These are phyloP conservation scores for Bos indicus DNA, from an alignment of 2,113 vertebrate species.

Conservation along the genomic window DNA sequence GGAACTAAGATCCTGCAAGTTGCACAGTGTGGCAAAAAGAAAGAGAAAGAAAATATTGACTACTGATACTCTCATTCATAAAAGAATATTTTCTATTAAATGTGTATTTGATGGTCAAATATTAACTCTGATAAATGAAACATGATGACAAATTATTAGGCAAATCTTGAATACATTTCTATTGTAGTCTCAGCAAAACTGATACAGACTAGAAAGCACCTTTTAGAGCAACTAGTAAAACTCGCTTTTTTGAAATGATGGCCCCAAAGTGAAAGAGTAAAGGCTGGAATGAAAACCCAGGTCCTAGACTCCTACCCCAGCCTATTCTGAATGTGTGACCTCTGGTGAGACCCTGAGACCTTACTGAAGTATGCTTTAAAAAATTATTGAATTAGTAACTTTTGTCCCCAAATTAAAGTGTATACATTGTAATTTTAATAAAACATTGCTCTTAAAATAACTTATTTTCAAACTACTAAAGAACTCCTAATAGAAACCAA, in stretches of 20 bases:
- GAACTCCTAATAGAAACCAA: not conserved
- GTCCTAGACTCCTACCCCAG: not conserved
- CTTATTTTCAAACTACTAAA: not conserved
- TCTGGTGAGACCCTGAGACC: not conserved
- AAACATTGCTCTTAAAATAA: not conserved
- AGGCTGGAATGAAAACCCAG: not conserved
- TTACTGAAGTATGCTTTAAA: not conserved
- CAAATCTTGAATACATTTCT: not conserved
- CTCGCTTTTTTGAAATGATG: not conserved
- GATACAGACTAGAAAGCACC: not conserved
- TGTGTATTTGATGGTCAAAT: not conserved
- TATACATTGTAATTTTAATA: not conserved
- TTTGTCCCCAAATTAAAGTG: not conserved
- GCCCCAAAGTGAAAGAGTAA: not conserved
- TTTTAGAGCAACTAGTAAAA: not conserved
- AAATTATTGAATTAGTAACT: not conserved
- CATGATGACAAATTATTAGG: not conserved
- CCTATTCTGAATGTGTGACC: not conserved
- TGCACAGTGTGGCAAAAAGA: not conserved
- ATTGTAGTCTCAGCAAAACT: not conserved
- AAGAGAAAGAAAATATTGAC: not conserved
- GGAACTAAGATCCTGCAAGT: not conserved
- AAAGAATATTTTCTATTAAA: not conserved
- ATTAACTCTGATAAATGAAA: conserved; percentile 1
- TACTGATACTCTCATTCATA: not conserved